Base-by-base conservation (phyloP, 2,888 invertebrate species). In the Drosophila anomelani region DNA sequence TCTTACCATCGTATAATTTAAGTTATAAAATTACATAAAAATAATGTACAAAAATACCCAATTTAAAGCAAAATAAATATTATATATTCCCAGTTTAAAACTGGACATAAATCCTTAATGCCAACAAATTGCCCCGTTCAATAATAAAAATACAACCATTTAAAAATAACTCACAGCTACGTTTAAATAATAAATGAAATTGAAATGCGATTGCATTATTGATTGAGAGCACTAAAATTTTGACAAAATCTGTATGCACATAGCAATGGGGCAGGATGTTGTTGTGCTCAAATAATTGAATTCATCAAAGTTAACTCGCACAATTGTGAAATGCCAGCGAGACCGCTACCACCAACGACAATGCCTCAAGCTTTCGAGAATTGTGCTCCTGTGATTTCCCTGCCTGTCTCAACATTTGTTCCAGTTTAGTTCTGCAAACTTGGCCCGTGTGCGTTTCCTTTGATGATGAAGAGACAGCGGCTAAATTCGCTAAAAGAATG, bases 291-390 rank as follows among this genome's bases (percentile, higher is more conserved):
- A 79, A 85, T 85, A 85, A 85, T 85, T 85, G 89, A 89, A 89
- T 85, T 85, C 85, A 85, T 85, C 85, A 89, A 85, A 85, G 89
- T 88, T 85, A 89, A 89, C 85, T 88, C 78, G 80, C 83, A 80
- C 89, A 85, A 85, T 85, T 89, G 89, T 77, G 76, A 80, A 77
- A 79, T 64, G 71, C 62, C 73, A 72, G 63, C 26, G 39, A 23
- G 23, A 17, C 57, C n/a, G 44, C 38, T 23, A 49, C 36, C 29
- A 44, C 36, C 55, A 36, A 51, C n/a, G 39, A 49, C 41, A 23
- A 51, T 43, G 68, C 68, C 70, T 57, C 49, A 23, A 70, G 68
- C 49, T 39, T 20, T 47, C 63, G 41, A 64, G 46, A 38, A 26
- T 54, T 69, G 78, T 72, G 58, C 55, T 60, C 55, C 29, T 26